Base-by-base conservation (phyloP, 64 coral and sea anemone genomes). In the Cladopsammia gracilis region DNA sequence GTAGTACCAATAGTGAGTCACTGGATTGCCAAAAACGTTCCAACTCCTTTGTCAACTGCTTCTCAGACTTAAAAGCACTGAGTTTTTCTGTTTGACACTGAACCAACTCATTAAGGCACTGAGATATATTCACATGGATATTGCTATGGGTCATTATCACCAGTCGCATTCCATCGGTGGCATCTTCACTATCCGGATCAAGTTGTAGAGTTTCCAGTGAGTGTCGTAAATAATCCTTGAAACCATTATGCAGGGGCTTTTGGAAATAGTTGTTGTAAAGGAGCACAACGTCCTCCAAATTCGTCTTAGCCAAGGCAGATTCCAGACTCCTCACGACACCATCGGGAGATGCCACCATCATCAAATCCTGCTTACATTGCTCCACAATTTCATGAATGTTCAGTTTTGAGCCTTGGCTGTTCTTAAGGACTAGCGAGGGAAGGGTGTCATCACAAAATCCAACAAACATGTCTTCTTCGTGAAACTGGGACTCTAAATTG, bases 61-160 rank as follows among this genome's bases (percentile, higher is more conserved):
- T 98, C 70, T 98, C 96, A 45, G 96, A 98, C 70, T 96, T 98
- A 59, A 87, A 98, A 46, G 90, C 48, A 34, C 96, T 93, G 0
- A 98, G 89, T 65, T 91, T 92, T 80, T 98, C 96, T 75, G 87
- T 70, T 50, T 98, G 96, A 58, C 84, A 95, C 11, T 54, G 62
- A 54, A 86, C 58, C 25, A 83, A 26, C 6, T 68, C 90, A 54
- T 83, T 78, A 46, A 98, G 67, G 65, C 69, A 95, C 73, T 87
- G 89, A 5, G 73, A 58, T 0, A 98, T 42, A 59, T 93, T 91
- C 54, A 79, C 69, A 43, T 98, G 90, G 20, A 98, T 89, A 25
- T 73, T 98, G 48, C 93, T 89, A 62, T 93, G 87, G 15, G 97
- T 96, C 97, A 98, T 98, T 49, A 98, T 81, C 5, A 98, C 48